Conservation (phyloP, 2,888 invertebrate genomes). For the Drosophila picticornis region DNA sequence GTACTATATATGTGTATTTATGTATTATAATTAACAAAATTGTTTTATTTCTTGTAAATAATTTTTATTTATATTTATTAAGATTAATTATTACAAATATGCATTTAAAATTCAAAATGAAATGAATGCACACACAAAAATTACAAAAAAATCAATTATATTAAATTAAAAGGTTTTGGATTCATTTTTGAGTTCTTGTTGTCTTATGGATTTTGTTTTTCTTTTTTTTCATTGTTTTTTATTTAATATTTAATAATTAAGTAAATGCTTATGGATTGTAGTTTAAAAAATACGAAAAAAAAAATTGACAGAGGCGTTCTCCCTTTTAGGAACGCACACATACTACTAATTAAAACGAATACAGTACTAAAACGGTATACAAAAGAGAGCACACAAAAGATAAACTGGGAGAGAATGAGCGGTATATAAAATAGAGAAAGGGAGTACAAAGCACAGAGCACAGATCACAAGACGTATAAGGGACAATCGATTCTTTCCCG, state of each 20-base stretch:
- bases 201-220: conserved; percentile 7
- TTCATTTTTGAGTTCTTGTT: conserved; percentile 18
- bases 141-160: conserved; percentile 56
- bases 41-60: conserved; percentile 27
- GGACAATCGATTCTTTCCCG: neutral
- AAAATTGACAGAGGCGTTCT: conserved; percentile 27
- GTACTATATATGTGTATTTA: conserved; percentile 38
- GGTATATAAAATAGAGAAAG: neutral
- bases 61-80: conserved; percentile 33
- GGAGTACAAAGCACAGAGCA: conserved; percentile 7
- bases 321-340: conserved; percentile 40
- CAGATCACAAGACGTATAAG: conserved; percentile 19
- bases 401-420: neutral
- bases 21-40: conserved; percentile 60
- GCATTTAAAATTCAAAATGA: conserved; percentile 37
- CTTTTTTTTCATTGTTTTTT: conserved; percentile 38
- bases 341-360: conserved; percentile 22
- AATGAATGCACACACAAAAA: conserved; percentile 74
- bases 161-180: conserved; percentile 25
- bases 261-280: conserved; percentile 68
- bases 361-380: conserved; percentile 22
- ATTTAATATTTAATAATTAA: conserved; percentile 63
- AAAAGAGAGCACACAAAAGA: conserved; percentile 11
- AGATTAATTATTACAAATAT: conserved; percentile 49
- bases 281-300: conserved; percentile 42